phyloP scores from a whole-genome alignment of 2,113 vertebrate genomes.

The Paraplagusia blochii region DNA sequence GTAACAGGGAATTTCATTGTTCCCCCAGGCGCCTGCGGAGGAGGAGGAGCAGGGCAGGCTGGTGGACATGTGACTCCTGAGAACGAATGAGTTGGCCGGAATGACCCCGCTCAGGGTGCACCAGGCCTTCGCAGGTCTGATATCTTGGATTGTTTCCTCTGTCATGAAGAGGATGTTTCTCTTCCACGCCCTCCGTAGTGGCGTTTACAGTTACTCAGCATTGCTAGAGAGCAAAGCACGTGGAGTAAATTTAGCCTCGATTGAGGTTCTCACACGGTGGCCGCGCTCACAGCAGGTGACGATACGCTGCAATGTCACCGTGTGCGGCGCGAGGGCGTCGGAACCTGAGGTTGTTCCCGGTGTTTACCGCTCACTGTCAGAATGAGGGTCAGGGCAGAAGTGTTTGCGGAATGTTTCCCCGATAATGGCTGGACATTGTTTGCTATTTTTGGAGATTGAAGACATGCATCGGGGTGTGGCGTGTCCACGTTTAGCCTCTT shows the following conservation, averaged over 20 bases:
- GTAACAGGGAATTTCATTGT: conserved; percentile 74
- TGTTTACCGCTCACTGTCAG: conserved; percentile 64
- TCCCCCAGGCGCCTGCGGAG: conserved; percentile 68
- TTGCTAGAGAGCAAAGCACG: conserved; percentile 56
- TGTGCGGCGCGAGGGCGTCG: conserved; percentile 51
- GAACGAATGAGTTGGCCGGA: conserved; percentile 41
- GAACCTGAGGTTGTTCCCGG: conserved; percentile 50
- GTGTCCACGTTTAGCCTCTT: conserved; percentile 62
- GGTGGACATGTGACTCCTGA: conserved; percentile 64
- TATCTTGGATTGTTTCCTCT: conserved; percentile 36
- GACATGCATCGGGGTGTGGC: conserved; percentile 66
- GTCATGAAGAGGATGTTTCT: conserved; percentile 32
- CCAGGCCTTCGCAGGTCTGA: conserved; percentile 34
- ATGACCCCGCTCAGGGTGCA: conserved; percentile 40
- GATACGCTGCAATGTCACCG: conserved; percentile 28
- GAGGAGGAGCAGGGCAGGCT: conserved; percentile 50
- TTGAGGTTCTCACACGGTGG: conserved; percentile 21
- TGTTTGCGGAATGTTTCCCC: conserved; percentile 69
- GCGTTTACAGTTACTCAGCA: conserved; percentile 44
- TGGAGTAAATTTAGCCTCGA: conserved; percentile 30
- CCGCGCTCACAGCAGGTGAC: conserved; percentile 41
- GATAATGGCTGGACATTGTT: conserved; percentile 72
- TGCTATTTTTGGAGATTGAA: conserved; percentile 63
- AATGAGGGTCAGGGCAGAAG: conserved; percentile 63
- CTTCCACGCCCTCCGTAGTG: conserved; percentile 6